These are phyloP conservation scores for Glyptemys insculpta DNA, from an alignment of 2,797 vertebrate species.

Conservation along the genomic window DNA sequence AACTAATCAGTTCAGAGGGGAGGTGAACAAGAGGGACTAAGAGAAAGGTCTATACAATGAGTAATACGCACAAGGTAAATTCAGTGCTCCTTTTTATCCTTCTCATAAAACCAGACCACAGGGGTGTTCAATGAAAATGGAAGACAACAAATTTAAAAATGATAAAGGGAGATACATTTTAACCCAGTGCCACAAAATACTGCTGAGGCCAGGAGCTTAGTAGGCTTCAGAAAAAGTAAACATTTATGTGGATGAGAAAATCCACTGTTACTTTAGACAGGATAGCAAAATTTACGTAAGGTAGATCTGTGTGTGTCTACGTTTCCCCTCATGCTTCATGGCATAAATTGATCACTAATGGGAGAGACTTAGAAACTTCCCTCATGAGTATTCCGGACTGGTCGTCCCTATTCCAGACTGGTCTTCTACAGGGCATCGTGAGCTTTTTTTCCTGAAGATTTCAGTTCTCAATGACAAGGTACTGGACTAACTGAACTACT, in stretches of 20 bases:
- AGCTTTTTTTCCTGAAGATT: not conserved
- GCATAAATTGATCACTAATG: not conserved
- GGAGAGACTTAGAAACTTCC: not conserved
- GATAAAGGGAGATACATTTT: not conserved
- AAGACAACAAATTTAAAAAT: not conserved
- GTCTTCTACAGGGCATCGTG: not conserved
- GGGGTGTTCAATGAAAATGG: not conserved
- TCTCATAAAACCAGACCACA: not conserved
- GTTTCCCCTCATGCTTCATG: not conserved
- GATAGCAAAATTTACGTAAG: accelerated
- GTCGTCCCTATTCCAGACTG: not conserved
- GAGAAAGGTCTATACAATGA: accelerated
- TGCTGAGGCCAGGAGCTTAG: not conserved
- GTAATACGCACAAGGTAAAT: not conserved
- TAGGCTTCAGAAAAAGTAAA: accelerated
- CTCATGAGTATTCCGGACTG: not conserved
- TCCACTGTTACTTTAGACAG: not conserved
- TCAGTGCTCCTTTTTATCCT: not conserved
- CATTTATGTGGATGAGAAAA: accelerated
- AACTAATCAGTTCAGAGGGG: not conserved
- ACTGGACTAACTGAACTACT: not conserved
- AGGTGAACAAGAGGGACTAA: not conserved
- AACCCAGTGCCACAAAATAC: not conserved
- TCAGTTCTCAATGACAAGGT: not conserved
- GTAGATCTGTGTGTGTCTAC: not conserved